phyloP scores from a whole-genome alignment of 2,797 vertebrate species.

The Thripadectes ignobilis region DNA sequence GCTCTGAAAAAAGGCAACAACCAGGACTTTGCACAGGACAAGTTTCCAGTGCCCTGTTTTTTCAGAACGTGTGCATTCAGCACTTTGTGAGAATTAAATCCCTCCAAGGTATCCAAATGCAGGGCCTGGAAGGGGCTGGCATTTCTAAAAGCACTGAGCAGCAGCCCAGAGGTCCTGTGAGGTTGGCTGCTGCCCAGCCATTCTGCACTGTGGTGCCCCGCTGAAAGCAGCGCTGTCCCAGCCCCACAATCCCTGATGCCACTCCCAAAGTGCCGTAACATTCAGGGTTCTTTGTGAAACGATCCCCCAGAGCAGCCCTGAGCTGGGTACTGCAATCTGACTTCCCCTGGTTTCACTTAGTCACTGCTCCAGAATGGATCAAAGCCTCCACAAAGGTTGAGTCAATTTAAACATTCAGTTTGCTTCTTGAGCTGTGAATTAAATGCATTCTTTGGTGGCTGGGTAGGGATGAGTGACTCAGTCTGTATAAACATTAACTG shows the following conservation, averaged over 20 bases:
- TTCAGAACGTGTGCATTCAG: not conserved
- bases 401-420: constrained; percentile 65
- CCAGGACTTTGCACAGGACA: not conserved
- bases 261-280: not conserved
- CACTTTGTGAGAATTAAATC: not conserved
- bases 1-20: not conserved
- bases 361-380: constrained; percentile 55
- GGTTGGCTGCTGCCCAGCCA: constrained; percentile 1
- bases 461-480: constrained; percentile 69
- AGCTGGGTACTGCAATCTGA: not conserved
- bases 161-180: not conserved
- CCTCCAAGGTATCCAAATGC: not conserved
- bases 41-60: not conserved
- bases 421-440: constrained; percentile 67
- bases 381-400: constrained; percentile 67
- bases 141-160: not conserved
- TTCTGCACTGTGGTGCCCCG: not conserved
- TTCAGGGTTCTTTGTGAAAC: not conserved
- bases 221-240: constrained; percentile 39
- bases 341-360: constrained; percentile 54
- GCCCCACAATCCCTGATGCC: not conserved
- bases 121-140: not conserved
- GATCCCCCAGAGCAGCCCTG: not conserved
- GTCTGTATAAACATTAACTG: constrained; percentile 68
- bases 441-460: constrained; percentile 66